A percentile compares a stretch with the other conserved stretches of the same genome.
Evolutionary conservation across 2,113 vertebrate species (phyloP).

Genomic region (Trogon surrucura): DNA sequence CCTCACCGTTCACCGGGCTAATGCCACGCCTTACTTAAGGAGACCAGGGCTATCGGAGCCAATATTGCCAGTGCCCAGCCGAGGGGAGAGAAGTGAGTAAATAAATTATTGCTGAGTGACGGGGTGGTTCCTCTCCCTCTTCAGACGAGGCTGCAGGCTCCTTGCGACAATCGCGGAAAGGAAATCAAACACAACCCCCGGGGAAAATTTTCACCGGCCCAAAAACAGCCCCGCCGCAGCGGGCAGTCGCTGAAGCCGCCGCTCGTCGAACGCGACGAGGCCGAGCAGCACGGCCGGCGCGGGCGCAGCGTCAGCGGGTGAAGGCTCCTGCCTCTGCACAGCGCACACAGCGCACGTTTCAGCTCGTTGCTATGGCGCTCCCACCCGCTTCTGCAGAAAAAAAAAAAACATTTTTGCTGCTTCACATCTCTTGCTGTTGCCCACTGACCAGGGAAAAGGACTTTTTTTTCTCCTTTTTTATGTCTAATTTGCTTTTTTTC

Average conservation of each 20-base stretch:
- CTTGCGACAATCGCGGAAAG: background rate
- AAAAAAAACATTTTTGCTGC: background rate
- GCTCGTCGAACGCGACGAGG: background rate
- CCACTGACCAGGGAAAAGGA: background rate
- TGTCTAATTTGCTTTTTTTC: background rate
- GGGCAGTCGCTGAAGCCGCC: background rate
- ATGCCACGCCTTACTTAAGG: background rate
- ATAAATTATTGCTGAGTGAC: background rate
- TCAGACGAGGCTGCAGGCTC: background rate
- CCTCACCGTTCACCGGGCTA: background rate
- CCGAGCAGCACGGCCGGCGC: background rate
- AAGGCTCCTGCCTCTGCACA: background rate
- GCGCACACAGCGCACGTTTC: background rate
- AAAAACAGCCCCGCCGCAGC: background rate
- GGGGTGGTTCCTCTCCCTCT: background rate
- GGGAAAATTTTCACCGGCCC: background rate
- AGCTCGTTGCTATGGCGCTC: conserved; percentile 28
- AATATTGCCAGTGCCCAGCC: accelerated
- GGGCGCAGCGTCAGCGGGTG: background rate
- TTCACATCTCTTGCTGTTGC: background rate
- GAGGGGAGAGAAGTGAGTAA: background rate
- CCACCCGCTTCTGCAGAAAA: background rate
- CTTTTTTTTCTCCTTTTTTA: background rate
- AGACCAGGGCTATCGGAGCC: background rate
- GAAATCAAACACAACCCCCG: background rate